phyloP scores from a whole-genome alignment of 2,888 invertebrate genomes.

The Nebria salina region DNA sequence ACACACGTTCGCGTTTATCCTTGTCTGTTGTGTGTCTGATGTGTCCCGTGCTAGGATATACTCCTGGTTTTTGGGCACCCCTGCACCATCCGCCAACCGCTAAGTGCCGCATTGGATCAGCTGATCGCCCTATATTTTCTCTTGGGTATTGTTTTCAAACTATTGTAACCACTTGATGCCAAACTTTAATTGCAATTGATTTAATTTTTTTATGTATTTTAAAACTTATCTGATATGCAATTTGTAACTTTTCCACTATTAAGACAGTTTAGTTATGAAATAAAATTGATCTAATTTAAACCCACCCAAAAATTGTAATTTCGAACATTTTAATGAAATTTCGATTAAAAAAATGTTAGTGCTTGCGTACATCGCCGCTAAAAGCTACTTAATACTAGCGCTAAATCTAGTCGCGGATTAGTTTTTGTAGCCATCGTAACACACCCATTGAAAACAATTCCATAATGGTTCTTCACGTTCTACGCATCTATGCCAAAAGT shows the following conservation, averaged over 20 bases:
- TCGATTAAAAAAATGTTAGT: too few species aligned
- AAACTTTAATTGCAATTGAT: neutral
- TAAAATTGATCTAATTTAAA: too few species aligned
- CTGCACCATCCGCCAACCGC: neutral
- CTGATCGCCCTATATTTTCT: constrained; percentile 46
- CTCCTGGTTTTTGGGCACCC: constrained; percentile 5
- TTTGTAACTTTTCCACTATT: too few species aligned
- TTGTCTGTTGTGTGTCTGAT: constrained; percentile 37
- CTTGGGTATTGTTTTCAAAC: constrained; percentile 39
- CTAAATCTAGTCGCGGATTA: neutral
- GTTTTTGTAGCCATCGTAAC: neutral
- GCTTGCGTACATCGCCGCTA: neutral
- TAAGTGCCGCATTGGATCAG: constrained; percentile 28
- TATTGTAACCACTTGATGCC: neutral
- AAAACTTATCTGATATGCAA: too few species aligned
- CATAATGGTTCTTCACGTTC: neutral
- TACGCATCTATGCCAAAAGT: constrained; percentile 3
- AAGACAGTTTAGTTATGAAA: too few species aligned
- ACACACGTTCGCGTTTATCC: constrained; percentile 46
- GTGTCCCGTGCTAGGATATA: constrained; percentile 40
- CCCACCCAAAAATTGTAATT: neutral
- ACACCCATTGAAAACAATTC: neutral
- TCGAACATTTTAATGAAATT: neutral
- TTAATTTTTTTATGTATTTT: neutral
- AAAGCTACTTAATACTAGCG: too few species aligned